Percentiles rank a stretch among this genome's conserved stretches.
These are phyloP conservation scores for Paratilapia polleni DNA, from an alignment of 2,113 vertebrate species.

Conservation along the genomic window DNA sequence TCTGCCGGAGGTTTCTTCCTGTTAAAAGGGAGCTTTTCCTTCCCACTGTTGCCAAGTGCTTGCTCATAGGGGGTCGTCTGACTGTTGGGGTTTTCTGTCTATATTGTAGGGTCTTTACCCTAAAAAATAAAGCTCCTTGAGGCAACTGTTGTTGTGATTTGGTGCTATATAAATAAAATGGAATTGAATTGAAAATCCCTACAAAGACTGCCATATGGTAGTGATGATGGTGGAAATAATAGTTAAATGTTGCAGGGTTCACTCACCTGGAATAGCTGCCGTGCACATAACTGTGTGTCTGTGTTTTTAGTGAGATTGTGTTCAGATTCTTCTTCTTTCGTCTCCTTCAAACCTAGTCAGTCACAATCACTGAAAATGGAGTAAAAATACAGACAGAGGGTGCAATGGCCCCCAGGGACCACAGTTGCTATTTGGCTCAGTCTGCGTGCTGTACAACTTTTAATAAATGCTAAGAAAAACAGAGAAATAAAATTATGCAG, in stretches of 20 bases:
- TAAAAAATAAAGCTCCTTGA: too few species aligned
- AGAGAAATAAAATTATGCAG: not conserved
- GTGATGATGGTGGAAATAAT: conserved; percentile 34
- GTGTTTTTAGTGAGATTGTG: not conserved
- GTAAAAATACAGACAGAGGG: conserved; percentile 51
- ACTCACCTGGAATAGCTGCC: conserved; percentile 28
- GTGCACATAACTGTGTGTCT: not conserved
- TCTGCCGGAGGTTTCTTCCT: too few species aligned
- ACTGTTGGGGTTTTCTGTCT: too few species aligned
- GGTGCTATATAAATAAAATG: too few species aligned
- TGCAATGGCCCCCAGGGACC: conserved; percentile 39
- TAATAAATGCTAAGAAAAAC: not conserved
- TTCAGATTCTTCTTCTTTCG: conserved; percentile 11
- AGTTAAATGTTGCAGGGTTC: conserved; percentile 19
- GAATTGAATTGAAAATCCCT: too few species aligned
- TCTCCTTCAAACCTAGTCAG: not conserved
- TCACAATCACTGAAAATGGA: conserved; percentile 41
- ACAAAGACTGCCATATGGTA: not conserved
- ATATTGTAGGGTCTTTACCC: too few species aligned
- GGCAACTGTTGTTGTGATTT: too few species aligned
- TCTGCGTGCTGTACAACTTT: not conserved
- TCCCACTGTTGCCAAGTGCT: too few species aligned
- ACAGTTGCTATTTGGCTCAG: conserved; percentile 34
- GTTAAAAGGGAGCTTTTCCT: too few species aligned
- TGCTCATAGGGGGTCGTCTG: too few species aligned